Conservation (phyloP, 1,140 invertebrate species). For the Zaprionus tsacasi region DNA sequence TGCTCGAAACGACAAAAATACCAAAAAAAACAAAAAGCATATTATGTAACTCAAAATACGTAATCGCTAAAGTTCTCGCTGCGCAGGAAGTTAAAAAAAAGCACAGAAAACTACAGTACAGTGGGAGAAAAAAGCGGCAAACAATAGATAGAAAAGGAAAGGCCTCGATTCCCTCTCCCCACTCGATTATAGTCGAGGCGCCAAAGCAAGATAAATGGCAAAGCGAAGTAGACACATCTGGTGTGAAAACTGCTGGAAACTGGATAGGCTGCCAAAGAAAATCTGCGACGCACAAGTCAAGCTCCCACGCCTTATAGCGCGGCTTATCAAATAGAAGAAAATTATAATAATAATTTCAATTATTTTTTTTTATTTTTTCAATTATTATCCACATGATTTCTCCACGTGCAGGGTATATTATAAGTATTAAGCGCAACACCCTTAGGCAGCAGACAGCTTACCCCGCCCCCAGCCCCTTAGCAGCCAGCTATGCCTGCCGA, state of each 20-base stretch:
- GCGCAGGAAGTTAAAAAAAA: not conserved
- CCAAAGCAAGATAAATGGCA: conserved; percentile 79
- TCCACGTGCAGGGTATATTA: not conserved
- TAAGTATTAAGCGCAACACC: not conserved
- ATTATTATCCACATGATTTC: not conserved
- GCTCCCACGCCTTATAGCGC: not conserved
- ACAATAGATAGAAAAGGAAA: conserved; percentile 30
- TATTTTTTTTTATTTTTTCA: not conserved
- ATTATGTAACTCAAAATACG: not conserved
- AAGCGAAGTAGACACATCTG: conserved; percentile 74
- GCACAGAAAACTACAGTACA: not conserved
- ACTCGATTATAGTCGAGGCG: conserved; percentile 69
- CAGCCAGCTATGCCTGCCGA: not conserved
- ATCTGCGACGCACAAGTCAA: conserved; percentile 1
- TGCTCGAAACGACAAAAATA: not conserved
- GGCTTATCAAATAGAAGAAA: not conserved
- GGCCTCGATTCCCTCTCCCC: not conserved
- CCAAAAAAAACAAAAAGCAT: not conserved
- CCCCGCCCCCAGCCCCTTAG: not conserved
- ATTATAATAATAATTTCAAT: conserved; percentile 1
- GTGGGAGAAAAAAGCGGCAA: not conserved
- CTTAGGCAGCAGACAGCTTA: conserved; percentile 1
- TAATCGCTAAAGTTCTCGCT: not conserved
- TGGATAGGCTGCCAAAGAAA: conserved; percentile 17
- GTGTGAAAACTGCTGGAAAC: conserved; percentile 62